Evolutionary conservation across 2,113 vertebrate species (phyloP).

Genomic region (Lampris incognitus): DNA sequence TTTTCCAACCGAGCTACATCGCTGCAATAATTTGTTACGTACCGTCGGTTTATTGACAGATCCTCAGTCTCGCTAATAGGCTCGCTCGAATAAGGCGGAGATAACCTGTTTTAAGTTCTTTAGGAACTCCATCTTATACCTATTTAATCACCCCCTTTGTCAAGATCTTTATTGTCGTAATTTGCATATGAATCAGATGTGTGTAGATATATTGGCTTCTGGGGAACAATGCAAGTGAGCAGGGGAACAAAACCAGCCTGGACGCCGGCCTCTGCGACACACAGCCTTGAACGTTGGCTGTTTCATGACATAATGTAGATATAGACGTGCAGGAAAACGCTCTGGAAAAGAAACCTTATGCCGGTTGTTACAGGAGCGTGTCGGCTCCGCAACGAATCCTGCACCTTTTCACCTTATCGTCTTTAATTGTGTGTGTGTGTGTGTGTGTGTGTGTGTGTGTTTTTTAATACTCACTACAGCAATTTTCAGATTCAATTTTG

Average conservation of each 20-base stretch:
- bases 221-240: constrained; percentile 1
- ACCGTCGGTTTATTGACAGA: constrained; percentile 51
- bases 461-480: neutral
- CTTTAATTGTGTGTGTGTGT: neutral
- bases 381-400: neutral
- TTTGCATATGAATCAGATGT: constrained; percentile 21
- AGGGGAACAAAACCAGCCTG: neutral
- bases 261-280: constrained; percentile 23
- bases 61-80: constrained; percentile 53
- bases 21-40: constrained; percentile 29
- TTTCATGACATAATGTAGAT: constrained; percentile 11
- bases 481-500: constrained; percentile 1
- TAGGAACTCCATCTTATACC: constrained; percentile 8
- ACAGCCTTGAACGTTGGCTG: constrained; percentile 1
- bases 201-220: constrained; percentile 26
- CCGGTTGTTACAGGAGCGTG: neutral
- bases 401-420: constrained; percentile 14
- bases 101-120: constrained; percentile 46
- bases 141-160: neutral
- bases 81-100: constrained; percentile 40
- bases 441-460: too few relatives aligned
- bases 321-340: constrained; percentile 1
- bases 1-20: constrained; percentile 22
- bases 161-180: constrained; percentile 22
- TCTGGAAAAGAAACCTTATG: neutral